Evolutionary conservation across 2,888 invertebrate species (phyloP).

Genomic region (Pollenia labialis): DNA sequence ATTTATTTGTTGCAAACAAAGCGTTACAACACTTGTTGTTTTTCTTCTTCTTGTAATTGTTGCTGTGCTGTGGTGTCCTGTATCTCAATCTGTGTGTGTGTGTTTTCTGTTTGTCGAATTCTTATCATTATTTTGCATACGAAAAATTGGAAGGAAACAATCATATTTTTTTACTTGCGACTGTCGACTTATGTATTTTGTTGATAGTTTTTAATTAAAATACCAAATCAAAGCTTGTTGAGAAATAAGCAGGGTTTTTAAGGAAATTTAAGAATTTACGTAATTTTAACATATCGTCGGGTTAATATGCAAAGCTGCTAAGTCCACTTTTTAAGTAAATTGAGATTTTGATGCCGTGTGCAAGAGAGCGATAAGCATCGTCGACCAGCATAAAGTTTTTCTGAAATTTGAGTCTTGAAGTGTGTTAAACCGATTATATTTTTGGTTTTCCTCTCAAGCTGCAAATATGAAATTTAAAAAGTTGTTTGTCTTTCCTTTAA

Average conservation of each 20-base stretch:
- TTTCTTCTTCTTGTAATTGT: constrained; percentile 46
- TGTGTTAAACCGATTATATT: too few relatives aligned
- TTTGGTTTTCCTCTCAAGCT: too few relatives aligned
- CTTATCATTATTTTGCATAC: constrained; percentile 60
- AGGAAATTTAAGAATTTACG: background rate
- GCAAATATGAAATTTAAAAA: too few relatives aligned
- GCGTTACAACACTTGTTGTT: constrained; percentile 61
- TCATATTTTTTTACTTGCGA: constrained; percentile 16
- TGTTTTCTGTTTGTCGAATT: constrained; percentile 44
- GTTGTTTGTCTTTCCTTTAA: too few relatives aligned
- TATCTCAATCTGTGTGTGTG: background rate
- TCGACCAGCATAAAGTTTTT: too few relatives aligned
- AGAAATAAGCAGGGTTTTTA: background rate
- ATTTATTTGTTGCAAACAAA: constrained; percentile 80
- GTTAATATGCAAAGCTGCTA: too few relatives aligned
- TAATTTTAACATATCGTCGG: background rate
- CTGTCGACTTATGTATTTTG: constrained; percentile 23
- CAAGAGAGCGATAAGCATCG: too few relatives aligned
- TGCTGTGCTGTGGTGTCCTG: constrained; percentile 2
- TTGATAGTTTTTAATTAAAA: constrained; percentile 51
- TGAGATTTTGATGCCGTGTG: too few relatives aligned
- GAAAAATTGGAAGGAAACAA: constrained; percentile 35
- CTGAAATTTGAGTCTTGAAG: too few relatives aligned
- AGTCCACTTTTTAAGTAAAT: too few relatives aligned
- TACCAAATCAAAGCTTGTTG: constrained; percentile 11